A percentile compares a stretch with the other conserved stretches of the same genome.
These are phyloP conservation scores for Helarctos malayanus DNA, from an alignment of 2,797 vertebrate species.

Conservation along the genomic window DNA sequence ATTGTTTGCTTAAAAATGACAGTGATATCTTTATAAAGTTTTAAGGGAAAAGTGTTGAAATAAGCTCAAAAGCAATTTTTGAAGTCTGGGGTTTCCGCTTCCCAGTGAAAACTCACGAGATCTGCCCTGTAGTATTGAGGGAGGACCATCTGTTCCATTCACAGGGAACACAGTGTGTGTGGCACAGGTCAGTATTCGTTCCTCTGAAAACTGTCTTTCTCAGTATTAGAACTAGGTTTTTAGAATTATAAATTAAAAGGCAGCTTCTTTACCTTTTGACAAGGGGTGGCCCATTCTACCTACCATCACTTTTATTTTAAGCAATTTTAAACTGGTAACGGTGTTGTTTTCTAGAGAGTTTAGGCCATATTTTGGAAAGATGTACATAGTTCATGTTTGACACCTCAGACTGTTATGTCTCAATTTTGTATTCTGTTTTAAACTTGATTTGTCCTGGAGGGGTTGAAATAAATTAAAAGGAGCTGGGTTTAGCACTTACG, in stretches of 20 bases:
- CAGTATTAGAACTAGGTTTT: conserved; percentile 9
- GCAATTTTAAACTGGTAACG: background rate
- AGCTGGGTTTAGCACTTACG: conserved; percentile 26
- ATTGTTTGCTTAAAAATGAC: conserved; percentile 45
- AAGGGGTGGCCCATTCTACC: background rate
- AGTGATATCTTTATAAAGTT: background rate
- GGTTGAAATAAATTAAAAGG: conserved; percentile 61
- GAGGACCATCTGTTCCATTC: background rate
- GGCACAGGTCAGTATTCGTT: background rate
- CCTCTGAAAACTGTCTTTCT: conserved; percentile 3
- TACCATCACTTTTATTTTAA: conserved; percentile 56
- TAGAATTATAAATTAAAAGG: conserved; percentile 43
- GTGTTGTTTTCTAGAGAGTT: background rate
- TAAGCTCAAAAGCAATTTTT: conserved; percentile 48
- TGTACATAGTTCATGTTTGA: background rate
- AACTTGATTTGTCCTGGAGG: conserved; percentile 50
- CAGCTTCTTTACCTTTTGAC: conserved; percentile 14
- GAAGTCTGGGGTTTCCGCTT: background rate
- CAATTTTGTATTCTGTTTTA: conserved; percentile 41
- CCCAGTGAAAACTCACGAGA: background rate
- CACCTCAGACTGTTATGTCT: background rate
- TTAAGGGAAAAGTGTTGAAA: conserved; percentile 42
- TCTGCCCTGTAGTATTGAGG: background rate
- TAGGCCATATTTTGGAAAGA: conserved; percentile 17
- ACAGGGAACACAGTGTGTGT: background rate